A percentile compares a stretch with the other conserved stretches of the same genome.
These are phyloP conservation scores for Apamea epomidion DNA, from an alignment of 2,888 invertebrate genomes.

Conservation along the genomic window DNA sequence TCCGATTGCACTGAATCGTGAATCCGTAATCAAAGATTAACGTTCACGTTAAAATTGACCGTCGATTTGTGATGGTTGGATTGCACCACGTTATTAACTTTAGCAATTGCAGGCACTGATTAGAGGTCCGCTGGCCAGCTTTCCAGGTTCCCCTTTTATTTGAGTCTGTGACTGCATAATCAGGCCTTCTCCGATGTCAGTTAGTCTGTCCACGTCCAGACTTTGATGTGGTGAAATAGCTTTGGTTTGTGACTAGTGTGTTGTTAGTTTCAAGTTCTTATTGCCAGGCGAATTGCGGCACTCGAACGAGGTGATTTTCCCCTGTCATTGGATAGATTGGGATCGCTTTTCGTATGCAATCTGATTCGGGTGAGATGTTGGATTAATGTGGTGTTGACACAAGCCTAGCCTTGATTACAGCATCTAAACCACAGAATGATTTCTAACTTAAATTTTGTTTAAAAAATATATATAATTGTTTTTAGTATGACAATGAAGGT, in stretches of 20 bases:
- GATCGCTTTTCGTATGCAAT: conserved; percentile 16
- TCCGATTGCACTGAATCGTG: conserved; percentile 1
- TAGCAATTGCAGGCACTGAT: conserved; percentile 51
- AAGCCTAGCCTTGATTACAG: background rate
- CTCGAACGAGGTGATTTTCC: conserved; percentile 9
- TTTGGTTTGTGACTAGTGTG: conserved; percentile 19
- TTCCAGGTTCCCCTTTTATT: conserved; percentile 56
- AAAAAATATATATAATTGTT: background rate
- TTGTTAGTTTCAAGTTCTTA: conserved; percentile 41
- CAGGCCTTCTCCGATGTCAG: conserved; percentile 45
- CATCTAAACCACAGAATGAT: background rate
- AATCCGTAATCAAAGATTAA: conserved; percentile 41
- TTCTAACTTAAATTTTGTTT: background rate
- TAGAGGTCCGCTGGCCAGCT: conserved; percentile 48
- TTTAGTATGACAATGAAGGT: background rate
- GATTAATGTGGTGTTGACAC: background rate
- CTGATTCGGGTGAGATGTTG: background rate
- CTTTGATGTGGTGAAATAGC: conserved; percentile 26
- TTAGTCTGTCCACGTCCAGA: conserved; percentile 14
- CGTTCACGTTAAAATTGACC: conserved; percentile 20
- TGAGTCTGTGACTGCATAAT: conserved; percentile 47
- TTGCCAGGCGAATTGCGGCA: conserved; percentile 10
- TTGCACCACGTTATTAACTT: conserved; percentile 52
- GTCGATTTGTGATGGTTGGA: conserved; percentile 23
- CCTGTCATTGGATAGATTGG: conserved; percentile 41